Evolutionary conservation across 1,140 invertebrate genomes (phyloP).

Genomic region (Drosophila littoralis): DNA sequence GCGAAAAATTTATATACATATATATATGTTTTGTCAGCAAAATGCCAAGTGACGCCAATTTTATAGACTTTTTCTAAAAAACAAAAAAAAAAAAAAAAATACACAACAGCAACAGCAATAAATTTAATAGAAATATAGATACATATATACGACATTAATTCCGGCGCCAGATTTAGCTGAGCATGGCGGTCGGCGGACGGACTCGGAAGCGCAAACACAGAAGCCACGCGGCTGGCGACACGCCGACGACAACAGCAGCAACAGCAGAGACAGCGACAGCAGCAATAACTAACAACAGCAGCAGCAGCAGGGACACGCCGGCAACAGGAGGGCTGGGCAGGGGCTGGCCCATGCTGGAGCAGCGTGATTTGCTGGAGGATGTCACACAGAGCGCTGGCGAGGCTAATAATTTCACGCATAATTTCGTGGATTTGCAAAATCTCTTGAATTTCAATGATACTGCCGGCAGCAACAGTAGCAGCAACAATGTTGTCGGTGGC

Average conservation of each 20-base stretch:
- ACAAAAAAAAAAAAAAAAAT: conserved; percentile 1
- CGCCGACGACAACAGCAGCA: conserved; percentile 31
- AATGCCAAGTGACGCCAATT: conserved; percentile 68
- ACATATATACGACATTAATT: conserved; percentile 27
- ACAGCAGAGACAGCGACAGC: conserved; percentile 10
- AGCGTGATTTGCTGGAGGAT: conserved; percentile 42
- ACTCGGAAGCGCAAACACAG: conserved; percentile 72
- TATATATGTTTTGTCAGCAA: conserved; percentile 41
- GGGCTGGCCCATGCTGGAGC: conserved; percentile 36
- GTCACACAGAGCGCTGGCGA: conserved; percentile 18
- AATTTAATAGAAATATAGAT: conserved; percentile 8
- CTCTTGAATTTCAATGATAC: conserved; percentile 73
- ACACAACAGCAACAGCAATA: conserved; percentile 16
- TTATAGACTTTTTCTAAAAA: conserved; percentile 76
- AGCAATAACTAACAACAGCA: conserved; percentile 18
- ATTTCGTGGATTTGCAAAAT: conserved; percentile 78
- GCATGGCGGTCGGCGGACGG: conserved; percentile 58
- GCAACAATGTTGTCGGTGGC: conserved; percentile 2
- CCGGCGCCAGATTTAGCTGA: conserved; percentile 51
- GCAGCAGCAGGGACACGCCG: conserved; percentile 11
- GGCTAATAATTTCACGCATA: conserved; percentile 81
- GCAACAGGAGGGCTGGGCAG: conserved; percentile 21
- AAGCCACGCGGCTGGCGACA: conserved; percentile 62
- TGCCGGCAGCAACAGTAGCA: conserved; percentile 32
- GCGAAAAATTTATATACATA: background rate